Percentiles rank a stretch among this genome's conserved stretches.
Evolutionary conservation across 2,888 invertebrate species (phyloP).

Genomic region (Pachliopta kotzebuea): DNA sequence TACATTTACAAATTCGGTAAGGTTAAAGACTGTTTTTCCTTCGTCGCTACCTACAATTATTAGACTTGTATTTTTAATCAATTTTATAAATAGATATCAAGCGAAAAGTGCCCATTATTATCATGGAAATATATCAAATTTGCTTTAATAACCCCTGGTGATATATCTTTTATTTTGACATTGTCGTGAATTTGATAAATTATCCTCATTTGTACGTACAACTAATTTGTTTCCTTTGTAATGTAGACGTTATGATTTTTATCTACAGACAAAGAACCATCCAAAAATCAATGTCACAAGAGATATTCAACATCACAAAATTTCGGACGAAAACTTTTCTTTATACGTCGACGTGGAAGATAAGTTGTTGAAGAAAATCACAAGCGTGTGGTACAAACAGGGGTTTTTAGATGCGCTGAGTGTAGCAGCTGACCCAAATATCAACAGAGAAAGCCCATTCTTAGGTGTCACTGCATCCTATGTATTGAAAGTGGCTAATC

Average conservation of each 20-base stretch:
- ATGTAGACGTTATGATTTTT: too few relatives aligned
- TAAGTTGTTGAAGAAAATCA: conserved; percentile 86
- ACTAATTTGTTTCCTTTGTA: too few relatives aligned
- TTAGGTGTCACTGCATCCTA: conserved; percentile 78
- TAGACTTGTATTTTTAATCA: too few relatives aligned
- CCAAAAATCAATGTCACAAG: conserved; percentile 86
- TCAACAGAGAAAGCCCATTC: conserved; percentile 73
- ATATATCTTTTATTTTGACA: too few relatives aligned
- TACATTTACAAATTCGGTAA: conserved; percentile 81
- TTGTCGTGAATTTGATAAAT: too few relatives aligned
- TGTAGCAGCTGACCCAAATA: conserved; percentile 79
- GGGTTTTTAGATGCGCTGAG: conserved; percentile 86
- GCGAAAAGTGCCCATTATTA: not conserved
- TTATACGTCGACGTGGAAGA: conserved; percentile 82
- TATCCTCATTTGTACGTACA: too few relatives aligned
- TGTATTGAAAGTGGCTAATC: conserved; percentile 75
- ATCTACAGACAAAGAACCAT: conserved; percentile 80
- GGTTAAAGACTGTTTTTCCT: conserved; percentile 45
- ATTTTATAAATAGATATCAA: too few relatives aligned
- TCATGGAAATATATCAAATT: not conserved
- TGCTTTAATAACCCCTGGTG: too few relatives aligned
- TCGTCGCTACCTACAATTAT: too few relatives aligned
- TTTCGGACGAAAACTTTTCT: conserved; percentile 80
- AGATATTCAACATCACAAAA: conserved; percentile 80
- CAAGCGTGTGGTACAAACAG: conserved; percentile 87